Base-by-base conservation (phyloP, 2,888 invertebrate genomes). In the Oxystoma pomonae region DNA sequence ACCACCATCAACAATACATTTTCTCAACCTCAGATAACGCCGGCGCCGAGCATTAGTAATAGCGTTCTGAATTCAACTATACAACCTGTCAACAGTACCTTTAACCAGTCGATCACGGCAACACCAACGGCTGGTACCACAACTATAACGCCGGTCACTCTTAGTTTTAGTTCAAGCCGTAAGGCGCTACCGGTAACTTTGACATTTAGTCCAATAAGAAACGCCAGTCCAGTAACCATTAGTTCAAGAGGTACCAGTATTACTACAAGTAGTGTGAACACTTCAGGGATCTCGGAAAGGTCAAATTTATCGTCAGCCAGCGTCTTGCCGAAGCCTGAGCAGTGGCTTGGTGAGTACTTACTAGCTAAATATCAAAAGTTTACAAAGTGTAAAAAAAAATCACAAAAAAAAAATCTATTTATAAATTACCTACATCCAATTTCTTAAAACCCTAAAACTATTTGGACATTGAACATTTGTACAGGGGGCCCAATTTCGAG, bases 281-380 rank as follows among this genome's bases (percentile, higher is more conserved):
- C 35, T 7, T 35, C 35, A 35, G 35, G 35, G 5, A 35, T 35
- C 35, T 35, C 35, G 3, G 35, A 7, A 3, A 35, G 35, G 3
- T 35, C 35, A 3, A 35, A 35, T 35, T 7, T 35, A 3, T 35
- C 35, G 5, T 35, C 67, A 1, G 66, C 72, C 21, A 71, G 70
- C 61, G 73, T 68, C 65, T 82, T 91, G 76, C 92, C 92, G 20
- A 90, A 89, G 78, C 91, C 92, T 0, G 92, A 92, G 72, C 92
- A 92, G 73, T 92, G 92, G 92, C 80, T 93, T 35, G 35, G 35
- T 35, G 12, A 35, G 35, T 35, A n/a, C n/a, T n/a, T n/a, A n/a
- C n/a, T n/a, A n/a, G n/a, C n/a, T n/a, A n/a, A n/a, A n/a, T n/a
- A n/a, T n/a, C n/a, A n/a, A n/a, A n/a, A n/a, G n/a, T n/a, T n/a